Evolutionary conservation across 2,888 invertebrate species (phyloP).

Genomic region (Chrysolina oricalcia): DNA sequence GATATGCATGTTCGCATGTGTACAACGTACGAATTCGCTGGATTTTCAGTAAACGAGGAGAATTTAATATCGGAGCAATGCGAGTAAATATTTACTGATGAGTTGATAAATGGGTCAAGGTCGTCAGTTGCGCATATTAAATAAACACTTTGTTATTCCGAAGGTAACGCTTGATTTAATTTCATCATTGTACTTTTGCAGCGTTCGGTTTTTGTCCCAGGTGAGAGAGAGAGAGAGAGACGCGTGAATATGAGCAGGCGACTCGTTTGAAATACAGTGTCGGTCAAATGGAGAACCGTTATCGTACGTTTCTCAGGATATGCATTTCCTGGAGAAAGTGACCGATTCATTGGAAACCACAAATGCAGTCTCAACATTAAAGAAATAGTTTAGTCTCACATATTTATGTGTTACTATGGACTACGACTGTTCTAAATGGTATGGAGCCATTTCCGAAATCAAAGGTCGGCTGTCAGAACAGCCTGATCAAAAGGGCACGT

Average conservation of each 20-base stretch:
- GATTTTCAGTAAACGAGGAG: background rate
- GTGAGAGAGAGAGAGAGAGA: background rate
- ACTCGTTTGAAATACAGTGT: background rate
- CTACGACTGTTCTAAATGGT: too few relatives aligned
- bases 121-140: background rate
- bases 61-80: slow-evolving; percentile 11
- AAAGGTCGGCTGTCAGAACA: too few relatives aligned
- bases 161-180: background rate
- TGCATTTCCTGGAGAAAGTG: background rate
- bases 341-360: background rate
- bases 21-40: background rate
- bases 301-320: background rate
- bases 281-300: too few relatives aligned
- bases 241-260: background rate
- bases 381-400: too few relatives aligned
- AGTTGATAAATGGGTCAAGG: slow-evolving; percentile 28
- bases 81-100: slow-evolving; percentile 32
- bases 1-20: background rate
- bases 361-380: background rate
- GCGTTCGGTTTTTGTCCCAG: background rate
- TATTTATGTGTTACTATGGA: too few relatives aligned
- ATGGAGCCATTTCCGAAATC: too few relatives aligned
- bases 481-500: too few relatives aligned
- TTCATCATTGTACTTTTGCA: background rate
- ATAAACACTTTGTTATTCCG: background rate